These are phyloP conservation scores for Orientallactaga bullata DNA, from an alignment of 2,113 vertebrate species.

Conservation along the genomic window DNA sequence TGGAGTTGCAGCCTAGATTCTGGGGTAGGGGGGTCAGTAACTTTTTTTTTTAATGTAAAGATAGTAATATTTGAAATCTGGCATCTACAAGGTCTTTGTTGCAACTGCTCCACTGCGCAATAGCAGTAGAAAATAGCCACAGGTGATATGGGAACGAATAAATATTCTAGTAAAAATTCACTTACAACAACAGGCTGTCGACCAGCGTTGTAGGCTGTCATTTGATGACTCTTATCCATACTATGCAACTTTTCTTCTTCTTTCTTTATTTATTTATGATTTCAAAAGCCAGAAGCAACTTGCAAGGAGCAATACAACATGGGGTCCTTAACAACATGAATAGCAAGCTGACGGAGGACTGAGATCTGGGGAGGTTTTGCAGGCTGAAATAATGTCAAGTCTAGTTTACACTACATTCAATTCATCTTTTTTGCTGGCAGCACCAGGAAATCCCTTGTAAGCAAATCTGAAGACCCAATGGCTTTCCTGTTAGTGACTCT, in stretches of 20 bases:
- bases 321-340: neutral
- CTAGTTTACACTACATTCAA: neutral
- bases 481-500: slow-evolving; percentile 16
- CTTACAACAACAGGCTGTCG: neutral
- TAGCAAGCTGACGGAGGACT: neutral
- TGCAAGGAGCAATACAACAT: neutral
- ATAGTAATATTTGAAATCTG: slow-evolving; percentile 21
- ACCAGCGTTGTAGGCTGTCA: neutral
- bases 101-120: neutral
- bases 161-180: slow-evolving; percentile 26
- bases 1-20: neutral
- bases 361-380: neutral
- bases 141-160: neutral
- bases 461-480: neutral
- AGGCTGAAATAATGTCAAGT: neutral
- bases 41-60: neutral
- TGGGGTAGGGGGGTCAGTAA: neutral
- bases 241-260: neutral
- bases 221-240: neutral
- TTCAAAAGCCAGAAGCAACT: neutral
- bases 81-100: neutral
- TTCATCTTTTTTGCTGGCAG: neutral
- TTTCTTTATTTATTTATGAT: neutral
- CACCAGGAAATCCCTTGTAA: neutral
- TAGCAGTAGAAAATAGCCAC: neutral